phyloP scores from a whole-genome alignment of 2,888 invertebrate genomes.

The Ecliptopera silaceata region DNA sequence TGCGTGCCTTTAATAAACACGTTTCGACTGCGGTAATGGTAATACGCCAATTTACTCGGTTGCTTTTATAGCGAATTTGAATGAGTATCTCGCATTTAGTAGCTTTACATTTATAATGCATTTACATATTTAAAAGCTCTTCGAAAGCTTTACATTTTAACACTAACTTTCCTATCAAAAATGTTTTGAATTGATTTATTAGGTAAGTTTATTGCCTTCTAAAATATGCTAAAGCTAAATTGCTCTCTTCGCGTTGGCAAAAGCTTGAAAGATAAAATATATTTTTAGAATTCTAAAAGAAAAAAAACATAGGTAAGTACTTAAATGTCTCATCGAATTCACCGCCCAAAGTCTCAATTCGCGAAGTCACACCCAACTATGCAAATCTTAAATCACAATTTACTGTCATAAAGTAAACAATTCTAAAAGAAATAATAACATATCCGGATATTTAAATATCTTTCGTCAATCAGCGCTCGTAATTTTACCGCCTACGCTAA shows the following conservation, averaged over 20 bases:
- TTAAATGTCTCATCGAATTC: conserved; percentile 15
- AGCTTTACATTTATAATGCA: conserved; percentile 9
- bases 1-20: conserved; percentile 60
- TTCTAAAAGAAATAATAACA: conserved; percentile 43
- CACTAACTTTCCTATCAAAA: no score
- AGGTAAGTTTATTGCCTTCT: no score
- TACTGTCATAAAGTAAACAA: conserved; percentile 51
- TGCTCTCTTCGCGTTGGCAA: no score
- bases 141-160: background rate
- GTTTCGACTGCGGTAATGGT: conserved; percentile 49
- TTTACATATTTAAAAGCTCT: background rate
- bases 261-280: no score
- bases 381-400: conserved; percentile 48
- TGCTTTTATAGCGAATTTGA: conserved; percentile 41
- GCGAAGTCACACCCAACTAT: conserved; percentile 23
- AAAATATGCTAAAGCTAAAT: background rate
- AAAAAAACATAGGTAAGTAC: background rate
- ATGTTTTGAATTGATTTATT: background rate
- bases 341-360: conserved; percentile 8
- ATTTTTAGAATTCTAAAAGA: no score
- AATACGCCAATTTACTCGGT: conserved; percentile 48
- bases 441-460: conserved; percentile 56
- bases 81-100: conserved; percentile 34
- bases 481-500: conserved; percentile 69
- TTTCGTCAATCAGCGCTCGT: conserved; percentile 64